Percentiles rank a stretch among this genome's conserved stretches.
Evolutionary conservation across 2,888 invertebrate genomes (phyloP).

Genomic region (Vanessa cardui): DNA sequence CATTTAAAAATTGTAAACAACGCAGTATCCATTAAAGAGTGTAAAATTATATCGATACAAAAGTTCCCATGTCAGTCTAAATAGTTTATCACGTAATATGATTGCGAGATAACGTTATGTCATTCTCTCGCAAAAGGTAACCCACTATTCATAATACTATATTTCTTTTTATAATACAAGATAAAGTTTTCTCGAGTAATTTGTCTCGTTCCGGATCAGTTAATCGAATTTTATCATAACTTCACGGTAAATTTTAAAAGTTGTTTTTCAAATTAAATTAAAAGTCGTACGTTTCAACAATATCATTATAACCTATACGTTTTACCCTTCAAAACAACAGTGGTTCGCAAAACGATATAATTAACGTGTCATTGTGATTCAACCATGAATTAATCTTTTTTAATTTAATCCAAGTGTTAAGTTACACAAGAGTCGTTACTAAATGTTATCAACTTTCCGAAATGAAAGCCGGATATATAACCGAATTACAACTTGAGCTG

Average conservation of each 20-base stretch:
- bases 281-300: neutral
- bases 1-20: neutral
- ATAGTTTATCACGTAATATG: constrained; percentile 18
- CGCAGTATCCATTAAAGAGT: neutral
- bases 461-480: neutral
- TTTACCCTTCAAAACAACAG: constrained; percentile 23
- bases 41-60: neutral
- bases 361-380: constrained; percentile 27
- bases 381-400: constrained; percentile 18
- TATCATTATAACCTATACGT: neutral
- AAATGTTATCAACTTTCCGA: too few relatives aligned
- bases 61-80: neutral
- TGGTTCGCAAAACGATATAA: constrained; percentile 27
- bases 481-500: neutral
- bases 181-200: neutral
- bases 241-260: neutral
- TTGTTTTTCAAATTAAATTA: neutral
- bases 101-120: constrained; percentile 20
- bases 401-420: too few relatives aligned
- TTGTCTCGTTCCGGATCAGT: neutral
- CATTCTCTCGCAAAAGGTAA: constrained; percentile 1
- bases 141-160: neutral
- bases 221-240: neutral
- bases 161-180: neutral
- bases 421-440: too few relatives aligned